Percentiles rank a stretch among this genome's conserved stretches.
Evolutionary conservation across 64 coral and sea anemone species (phyloP).

Genomic region (Astreopora myriophthalma): DNA sequence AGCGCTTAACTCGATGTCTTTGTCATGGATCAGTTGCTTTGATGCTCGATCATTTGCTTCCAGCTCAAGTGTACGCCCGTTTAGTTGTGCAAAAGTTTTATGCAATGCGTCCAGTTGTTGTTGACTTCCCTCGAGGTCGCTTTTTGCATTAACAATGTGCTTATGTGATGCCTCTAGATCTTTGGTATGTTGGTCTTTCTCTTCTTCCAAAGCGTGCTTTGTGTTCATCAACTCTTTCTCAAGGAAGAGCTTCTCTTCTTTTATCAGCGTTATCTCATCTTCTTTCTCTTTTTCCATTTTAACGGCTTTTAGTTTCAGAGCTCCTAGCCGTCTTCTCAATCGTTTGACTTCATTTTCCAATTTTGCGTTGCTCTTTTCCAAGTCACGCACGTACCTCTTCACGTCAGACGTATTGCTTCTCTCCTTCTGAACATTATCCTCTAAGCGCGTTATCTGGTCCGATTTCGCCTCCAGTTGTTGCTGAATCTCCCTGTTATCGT

Average conservation of each 20-base stretch:
- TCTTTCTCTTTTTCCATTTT: constrained; percentile 85
- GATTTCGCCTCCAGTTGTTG: constrained; percentile 41
- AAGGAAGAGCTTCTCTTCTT: constrained; percentile 58
- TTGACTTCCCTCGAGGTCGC: constrained; percentile 60
- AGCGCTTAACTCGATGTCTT: constrained; percentile 42
- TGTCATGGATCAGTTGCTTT: constrained; percentile 42
- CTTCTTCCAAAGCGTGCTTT: constrained; percentile 72
- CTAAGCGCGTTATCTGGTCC: constrained; percentile 37
- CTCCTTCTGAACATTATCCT: constrained; percentile 73
- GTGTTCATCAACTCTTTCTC: constrained; percentile 75
- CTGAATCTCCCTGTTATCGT: constrained; percentile 75
- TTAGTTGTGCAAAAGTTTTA: constrained; percentile 29
- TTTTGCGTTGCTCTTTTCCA: constrained; percentile 84
- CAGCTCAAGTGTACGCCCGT: constrained; percentile 46
- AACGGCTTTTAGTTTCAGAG: constrained; percentile 69
- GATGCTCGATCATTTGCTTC: constrained; percentile 31
- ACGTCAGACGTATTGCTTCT: constrained; percentile 67
- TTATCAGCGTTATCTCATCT: constrained; percentile 62
- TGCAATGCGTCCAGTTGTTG: constrained; percentile 61
- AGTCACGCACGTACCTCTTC: constrained; percentile 76
- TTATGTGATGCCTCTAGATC: constrained; percentile 66
- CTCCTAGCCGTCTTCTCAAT: constrained; percentile 67
- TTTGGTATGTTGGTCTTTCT: constrained; percentile 58
- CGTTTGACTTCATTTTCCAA: constrained; percentile 82
- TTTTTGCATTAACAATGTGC: constrained; percentile 45